Evolutionary conservation across 2,888 invertebrate genomes (phyloP).

Genomic region (Drosophila stalkeri): DNA sequence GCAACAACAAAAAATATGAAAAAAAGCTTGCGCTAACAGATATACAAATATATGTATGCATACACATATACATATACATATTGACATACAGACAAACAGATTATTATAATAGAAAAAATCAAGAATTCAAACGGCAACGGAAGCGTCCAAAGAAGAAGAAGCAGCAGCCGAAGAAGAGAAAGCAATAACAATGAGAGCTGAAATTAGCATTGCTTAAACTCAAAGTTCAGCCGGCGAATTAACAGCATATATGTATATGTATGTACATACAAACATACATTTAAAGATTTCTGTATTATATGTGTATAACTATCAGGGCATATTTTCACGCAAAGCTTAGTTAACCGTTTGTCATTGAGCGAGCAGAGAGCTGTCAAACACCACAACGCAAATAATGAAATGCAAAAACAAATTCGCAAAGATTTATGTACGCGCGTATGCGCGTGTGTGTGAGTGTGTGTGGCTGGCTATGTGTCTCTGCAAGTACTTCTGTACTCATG

Average conservation of each 20-base stretch:
- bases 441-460: neutral
- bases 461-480: constrained; percentile 11
- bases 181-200: constrained; percentile 2
- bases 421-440: neutral
- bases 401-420: constrained; percentile 33
- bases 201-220: constrained; percentile 21
- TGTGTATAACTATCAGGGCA: constrained; percentile 9
- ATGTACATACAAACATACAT: neutral
- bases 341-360: constrained; percentile 42
- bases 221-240: constrained; percentile 51
- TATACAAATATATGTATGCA: neutral
- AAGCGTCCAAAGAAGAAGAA: constrained; percentile 31
- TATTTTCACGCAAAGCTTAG: constrained; percentile 30
- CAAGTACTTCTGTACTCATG: constrained; percentile 47
- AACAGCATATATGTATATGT: constrained; percentile 1
- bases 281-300: neutral
- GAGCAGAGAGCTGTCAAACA: constrained; percentile 29
- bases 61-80: neutral
- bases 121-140: constrained; percentile 48
- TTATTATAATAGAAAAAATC: constrained; percentile 47
- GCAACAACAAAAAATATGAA: constrained; percentile 8
- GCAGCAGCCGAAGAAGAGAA: neutral
- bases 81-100: constrained; percentile 35
- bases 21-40: constrained; percentile 19
- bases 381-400: constrained; percentile 29